Evolutionary conservation across 2,113 vertebrate species (phyloP), one percentile per base, ranked within the genome.

Genomic region (Periophthalmodon schlosseri): DNA sequence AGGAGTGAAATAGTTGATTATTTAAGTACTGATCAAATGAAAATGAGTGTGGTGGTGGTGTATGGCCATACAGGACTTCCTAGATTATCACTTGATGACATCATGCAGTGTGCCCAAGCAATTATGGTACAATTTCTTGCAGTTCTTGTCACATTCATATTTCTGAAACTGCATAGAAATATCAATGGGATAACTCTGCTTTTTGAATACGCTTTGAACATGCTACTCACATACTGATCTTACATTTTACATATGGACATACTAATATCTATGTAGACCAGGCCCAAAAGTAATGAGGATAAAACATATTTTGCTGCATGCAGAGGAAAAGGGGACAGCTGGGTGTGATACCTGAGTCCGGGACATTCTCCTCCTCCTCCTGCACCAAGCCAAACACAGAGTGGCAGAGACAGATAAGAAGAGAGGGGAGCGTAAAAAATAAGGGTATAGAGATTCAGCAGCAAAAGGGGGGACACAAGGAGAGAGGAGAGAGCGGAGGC

Each of bases 361-460:
- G 85, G 93, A 94, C 92, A 94, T 93, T 89, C 91, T 89, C 86
- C 93, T 87, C 76, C 93, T 89, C 76, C 93, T 91, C 73, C 93
- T 94, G 87, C 87, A 87, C 70, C 76, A 74, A 80, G 82, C 80
- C 75, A 87, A 89, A 84, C 86, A 88, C 60, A 84, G 87, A 74
- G 78, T 52, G 78, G 72, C 60, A 20, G 64, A 81, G 76, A 84
- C 39, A 82, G 75, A 76, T 66, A 80, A 75, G 81, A 74, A 61
- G 68, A 76, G 82, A 83, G 70, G 50, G 75, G 66, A 71, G 57
- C 75, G 76, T 0, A 50, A 76, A 54, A 87, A 77, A 81, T 78
- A 83, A 68, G 70, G 74, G 54, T 82, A 76, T 74, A 77, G 80
- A 85, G 88, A 88, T 83, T 87, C 72, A 70, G 80, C 75, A 79